Conservation (phyloP, 2,888 invertebrate genomes). For the Paralinhomoeus sp. region DNA sequence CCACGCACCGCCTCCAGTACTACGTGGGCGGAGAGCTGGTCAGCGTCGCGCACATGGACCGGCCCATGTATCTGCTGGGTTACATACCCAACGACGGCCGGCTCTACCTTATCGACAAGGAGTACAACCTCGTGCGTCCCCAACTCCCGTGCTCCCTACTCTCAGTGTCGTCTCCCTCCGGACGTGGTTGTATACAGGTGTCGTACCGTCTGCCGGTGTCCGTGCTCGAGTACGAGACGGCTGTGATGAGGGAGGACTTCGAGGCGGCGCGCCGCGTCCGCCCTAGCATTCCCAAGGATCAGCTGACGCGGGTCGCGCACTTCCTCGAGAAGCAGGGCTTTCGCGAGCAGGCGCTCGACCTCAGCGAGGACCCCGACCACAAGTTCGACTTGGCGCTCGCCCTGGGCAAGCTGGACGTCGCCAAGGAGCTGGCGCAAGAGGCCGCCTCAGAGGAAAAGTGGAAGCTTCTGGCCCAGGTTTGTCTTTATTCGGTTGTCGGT, state of each 20-base stretch:
- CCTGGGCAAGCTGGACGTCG: slow-evolving; percentile 60
- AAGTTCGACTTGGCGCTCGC: slow-evolving; percentile 80
- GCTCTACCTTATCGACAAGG: slow-evolving; percentile 86
- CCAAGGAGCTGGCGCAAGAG: slow-evolving; percentile 59
- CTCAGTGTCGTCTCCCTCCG: too few relatives aligned
- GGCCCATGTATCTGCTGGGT: slow-evolving; percentile 79
- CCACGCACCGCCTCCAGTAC: slow-evolving; percentile 86
- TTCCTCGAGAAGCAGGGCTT: slow-evolving; percentile 98
- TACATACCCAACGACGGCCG: slow-evolving; percentile 51
- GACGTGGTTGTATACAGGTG: too few relatives aligned
- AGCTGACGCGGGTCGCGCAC: slow-evolving; percentile 86
- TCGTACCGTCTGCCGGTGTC: slow-evolving; percentile 64
- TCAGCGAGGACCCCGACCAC: slow-evolving; percentile 90
- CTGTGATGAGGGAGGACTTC: slow-evolving; percentile 94
- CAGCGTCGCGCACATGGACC: slow-evolving; percentile 85
- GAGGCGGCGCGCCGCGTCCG: slow-evolving; percentile 59
- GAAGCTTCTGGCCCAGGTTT: slow-evolving; percentile 50
- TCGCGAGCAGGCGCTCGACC: slow-evolving; percentile 84
- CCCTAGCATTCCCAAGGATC: slow-evolving; percentile 36
- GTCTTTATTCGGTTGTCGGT: too few relatives aligned
- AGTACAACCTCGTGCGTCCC: slow-evolving; percentile 62
- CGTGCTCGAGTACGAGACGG: slow-evolving; percentile 94
- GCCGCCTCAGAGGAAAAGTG: slow-evolving; percentile 90
- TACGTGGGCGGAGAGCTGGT: slow-evolving; percentile 98
- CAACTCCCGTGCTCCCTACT: too few relatives aligned